These are phyloP conservation scores for Ctenoplectra terminalis DNA, from an alignment of 1,140 invertebrate species.

Conservation along the genomic window DNA sequence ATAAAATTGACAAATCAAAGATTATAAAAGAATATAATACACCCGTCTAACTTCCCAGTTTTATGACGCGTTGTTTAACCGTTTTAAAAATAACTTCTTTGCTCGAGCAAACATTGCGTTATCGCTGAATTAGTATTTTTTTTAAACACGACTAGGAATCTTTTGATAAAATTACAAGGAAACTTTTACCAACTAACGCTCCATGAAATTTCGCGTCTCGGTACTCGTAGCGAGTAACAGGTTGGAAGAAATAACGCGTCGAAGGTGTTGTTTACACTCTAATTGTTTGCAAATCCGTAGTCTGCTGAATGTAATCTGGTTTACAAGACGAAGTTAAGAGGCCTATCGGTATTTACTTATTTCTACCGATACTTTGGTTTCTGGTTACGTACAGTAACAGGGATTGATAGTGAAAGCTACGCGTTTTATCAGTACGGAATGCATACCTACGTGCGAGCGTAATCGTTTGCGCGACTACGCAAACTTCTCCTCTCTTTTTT, in stretches of 20 bases:
- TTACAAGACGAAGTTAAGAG: constrained; percentile 60
- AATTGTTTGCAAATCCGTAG: constrained; percentile 61
- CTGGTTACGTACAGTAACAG: constrained; percentile 32
- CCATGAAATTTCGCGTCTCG: not conserved
- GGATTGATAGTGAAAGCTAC: constrained; percentile 54
- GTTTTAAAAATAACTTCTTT: not conserved
- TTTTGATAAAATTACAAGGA: not conserved
- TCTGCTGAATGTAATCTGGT: constrained; percentile 58
- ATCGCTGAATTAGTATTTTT: not conserved
- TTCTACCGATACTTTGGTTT: constrained; percentile 39
- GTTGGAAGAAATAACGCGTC: not conserved
- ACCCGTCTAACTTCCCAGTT: not conserved
- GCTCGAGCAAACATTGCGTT: not conserved
- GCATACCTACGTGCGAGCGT: not conserved
- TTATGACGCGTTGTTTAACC: not conserved
- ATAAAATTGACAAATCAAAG: not conserved
- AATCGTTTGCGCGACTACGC: too few species aligned
- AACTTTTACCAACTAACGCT: not conserved
- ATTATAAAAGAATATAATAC: not conserved
- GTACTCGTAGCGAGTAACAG: not conserved
- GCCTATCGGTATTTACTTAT: constrained; percentile 49
- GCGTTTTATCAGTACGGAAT: constrained; percentile 35
- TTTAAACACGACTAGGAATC: too few species aligned
- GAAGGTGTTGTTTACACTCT: constrained; percentile 39
- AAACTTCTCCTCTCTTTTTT: not conserved